Evolutionary conservation across 1,140 invertebrate genomes (phyloP).

Genomic region (Tetragonula clypearis): DNA sequence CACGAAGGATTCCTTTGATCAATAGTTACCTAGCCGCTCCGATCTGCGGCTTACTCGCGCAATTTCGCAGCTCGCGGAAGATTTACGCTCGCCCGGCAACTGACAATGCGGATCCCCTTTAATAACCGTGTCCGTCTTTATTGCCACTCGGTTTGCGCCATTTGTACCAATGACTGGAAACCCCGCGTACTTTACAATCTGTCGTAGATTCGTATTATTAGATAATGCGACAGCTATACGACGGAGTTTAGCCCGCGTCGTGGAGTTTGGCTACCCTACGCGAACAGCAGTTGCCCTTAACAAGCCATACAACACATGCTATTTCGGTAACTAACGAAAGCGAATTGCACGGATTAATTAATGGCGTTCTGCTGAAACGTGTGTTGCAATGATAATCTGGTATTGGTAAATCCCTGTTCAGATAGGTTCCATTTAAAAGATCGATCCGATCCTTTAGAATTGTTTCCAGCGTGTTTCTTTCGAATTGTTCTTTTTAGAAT

Average conservation of each 20-base stretch:
- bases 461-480: no score
- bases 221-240: constrained; percentile 64
- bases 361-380: neutral
- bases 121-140: constrained; percentile 62
- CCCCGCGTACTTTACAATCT: constrained; percentile 56
- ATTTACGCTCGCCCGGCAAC: constrained; percentile 59
- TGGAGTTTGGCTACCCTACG: neutral
- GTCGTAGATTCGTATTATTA: constrained; percentile 61
- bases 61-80: constrained; percentile 50
- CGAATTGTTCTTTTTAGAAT: no score
- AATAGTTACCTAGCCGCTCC: constrained; percentile 48
- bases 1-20: constrained; percentile 56
- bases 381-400: neutral
- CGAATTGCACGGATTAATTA: neutral
- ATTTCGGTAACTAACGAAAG: constrained; percentile 35
- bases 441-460: no score
- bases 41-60: constrained; percentile 58
- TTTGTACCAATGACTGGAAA: constrained; percentile 55
- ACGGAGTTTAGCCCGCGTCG: constrained; percentile 33
- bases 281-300: constrained; percentile 19
- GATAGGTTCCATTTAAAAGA: no score
- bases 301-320: constrained; percentile 31
- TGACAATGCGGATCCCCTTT: constrained; percentile 65
- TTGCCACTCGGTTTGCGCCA: constrained; percentile 43
- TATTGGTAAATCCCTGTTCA: neutral